A percentile compares a stretch with the other conserved stretches of the same genome.
Conservation (phyloP, 2,797 vertebrate genomes). For the Graptemys geographica region DNA sequence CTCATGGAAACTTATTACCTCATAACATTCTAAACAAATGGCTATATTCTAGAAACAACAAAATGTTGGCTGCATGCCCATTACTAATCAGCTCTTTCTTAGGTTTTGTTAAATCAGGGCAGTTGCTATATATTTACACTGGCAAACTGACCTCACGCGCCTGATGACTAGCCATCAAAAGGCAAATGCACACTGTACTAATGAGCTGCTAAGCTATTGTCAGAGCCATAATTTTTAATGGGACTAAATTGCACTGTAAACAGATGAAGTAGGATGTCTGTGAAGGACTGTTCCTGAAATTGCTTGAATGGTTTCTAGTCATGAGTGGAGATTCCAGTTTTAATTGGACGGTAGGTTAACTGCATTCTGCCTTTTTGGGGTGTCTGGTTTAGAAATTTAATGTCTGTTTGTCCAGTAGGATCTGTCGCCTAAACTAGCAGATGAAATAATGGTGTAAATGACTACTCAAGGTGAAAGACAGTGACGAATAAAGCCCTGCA, state of each 20-base stretch:
- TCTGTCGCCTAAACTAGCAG: neutral
- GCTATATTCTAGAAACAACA: neutral
- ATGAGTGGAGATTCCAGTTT: slow-evolving; percentile 7
- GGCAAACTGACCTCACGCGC: neutral
- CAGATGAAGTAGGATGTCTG: neutral
- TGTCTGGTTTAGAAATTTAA: neutral
- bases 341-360: neutral
- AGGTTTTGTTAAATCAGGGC: neutral
- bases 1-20: neutral
- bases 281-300: slow-evolving; percentile 27
- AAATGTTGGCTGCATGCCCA: neutral
- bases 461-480: neutral
- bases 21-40: neutral
- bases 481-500: neutral
- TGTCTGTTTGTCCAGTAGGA: neutral
- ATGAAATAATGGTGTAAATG: fast-evolving
- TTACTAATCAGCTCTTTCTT: neutral
- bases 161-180: neutral
- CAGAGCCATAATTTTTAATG: neutral
- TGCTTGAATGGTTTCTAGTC: slow-evolving; percentile 15
- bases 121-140: neutral
- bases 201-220: neutral
- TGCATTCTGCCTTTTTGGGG: neutral
- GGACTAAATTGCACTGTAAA: slow-evolving; percentile 2
- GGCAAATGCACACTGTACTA: neutral